Evolutionary conservation across 30 jellyfish, hydroid and myxozoan genomes (phyloP).

Genomic region (Mastigias papua): DNA sequence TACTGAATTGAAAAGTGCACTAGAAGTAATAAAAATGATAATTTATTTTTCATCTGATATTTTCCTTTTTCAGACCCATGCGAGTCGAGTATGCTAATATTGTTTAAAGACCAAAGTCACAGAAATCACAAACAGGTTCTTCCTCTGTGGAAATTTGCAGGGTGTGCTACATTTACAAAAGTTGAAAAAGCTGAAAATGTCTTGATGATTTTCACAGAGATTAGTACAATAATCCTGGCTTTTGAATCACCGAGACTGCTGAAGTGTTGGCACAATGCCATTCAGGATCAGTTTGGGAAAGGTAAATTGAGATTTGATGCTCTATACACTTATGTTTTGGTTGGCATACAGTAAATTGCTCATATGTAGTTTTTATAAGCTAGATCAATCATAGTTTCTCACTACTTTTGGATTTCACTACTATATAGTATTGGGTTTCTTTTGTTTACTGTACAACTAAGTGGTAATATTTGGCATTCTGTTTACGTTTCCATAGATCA

Average conservation of each 20-base stretch:
- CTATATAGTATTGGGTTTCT: no score
- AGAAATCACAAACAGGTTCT: constrained; percentile 55
- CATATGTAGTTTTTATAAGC: no score
- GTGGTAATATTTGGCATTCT: no score
- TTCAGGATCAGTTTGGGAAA: constrained; percentile 74
- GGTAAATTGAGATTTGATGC: constrained; percentile 25
- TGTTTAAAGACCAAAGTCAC: constrained; percentile 83
- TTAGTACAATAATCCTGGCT: constrained; percentile 68
- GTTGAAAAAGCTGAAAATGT: constrained; percentile 80
- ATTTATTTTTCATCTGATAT: no score
- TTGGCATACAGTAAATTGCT: no score
- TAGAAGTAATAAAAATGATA: no score
- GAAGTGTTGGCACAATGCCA: constrained; percentile 66
- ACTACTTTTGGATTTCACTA: no score
- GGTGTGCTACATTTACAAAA: constrained; percentile 42
- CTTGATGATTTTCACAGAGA: constrained; percentile 75
- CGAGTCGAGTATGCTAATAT: constrained; percentile 46
- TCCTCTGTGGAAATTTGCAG: constrained; percentile 85
- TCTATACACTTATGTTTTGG: background rate
- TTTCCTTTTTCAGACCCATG: constrained; percentile 43
- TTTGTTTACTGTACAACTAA: no score
- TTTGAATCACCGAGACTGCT: constrained; percentile 47
- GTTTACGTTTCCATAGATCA: no score
- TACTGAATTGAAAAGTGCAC: no score
- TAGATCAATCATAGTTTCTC: no score